Evolutionary conservation across 2,113 vertebrate genomes (phyloP), one percentile per base, ranked within the genome.

Genomic region (Hystrix brachyura): DNA sequence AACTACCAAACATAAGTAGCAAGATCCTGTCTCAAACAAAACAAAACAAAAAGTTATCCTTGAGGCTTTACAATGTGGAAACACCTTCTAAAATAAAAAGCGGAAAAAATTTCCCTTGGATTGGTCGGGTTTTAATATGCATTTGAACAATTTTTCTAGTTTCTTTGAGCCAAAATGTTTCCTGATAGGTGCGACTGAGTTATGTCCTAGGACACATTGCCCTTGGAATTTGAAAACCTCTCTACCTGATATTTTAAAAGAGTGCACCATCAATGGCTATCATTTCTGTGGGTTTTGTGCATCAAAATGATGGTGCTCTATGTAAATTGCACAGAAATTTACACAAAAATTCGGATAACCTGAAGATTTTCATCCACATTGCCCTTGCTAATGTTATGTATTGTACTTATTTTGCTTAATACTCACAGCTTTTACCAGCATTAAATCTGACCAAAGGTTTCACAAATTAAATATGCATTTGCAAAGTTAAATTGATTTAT

Each of bases 121-220:
- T 96, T 79, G 43, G 76, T 93, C 91, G 46, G 23, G 65, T 84
- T 57, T 93, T 86, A 74, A 89, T 74, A 46, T 86, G 7, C 21
- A 43, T 93, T 96, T 96, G 72, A 95, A 79, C 7, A 79, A 59
- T 91, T 91, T 94, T 97, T 94, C 78, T 51, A 64, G 53, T 93
- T 94, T 65, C 59, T 95, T 1, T 76, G 38, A 53, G 17, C 94
- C 72, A 95, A 78, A 91, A 69, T 90, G 46, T 94, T 90, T 95
- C 69, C 65, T 92, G 57, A 46, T 94, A 60, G 53, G 34, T 96
- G 9, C 90, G 76, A 67, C 23, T 51, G 74, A 95, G 9, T 69
- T 87, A 57, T 87, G 62, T 83, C 43, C 93, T 86, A 59, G 80
- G 62, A 90, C 43, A 51, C 82, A 84, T 55, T 96, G 43, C 38